Percentiles rank a stretch among this genome's conserved stretches.
Evolutionary conservation across 2,888 invertebrate genomes (phyloP).

Genomic region (Nebria brevicollis): DNA sequence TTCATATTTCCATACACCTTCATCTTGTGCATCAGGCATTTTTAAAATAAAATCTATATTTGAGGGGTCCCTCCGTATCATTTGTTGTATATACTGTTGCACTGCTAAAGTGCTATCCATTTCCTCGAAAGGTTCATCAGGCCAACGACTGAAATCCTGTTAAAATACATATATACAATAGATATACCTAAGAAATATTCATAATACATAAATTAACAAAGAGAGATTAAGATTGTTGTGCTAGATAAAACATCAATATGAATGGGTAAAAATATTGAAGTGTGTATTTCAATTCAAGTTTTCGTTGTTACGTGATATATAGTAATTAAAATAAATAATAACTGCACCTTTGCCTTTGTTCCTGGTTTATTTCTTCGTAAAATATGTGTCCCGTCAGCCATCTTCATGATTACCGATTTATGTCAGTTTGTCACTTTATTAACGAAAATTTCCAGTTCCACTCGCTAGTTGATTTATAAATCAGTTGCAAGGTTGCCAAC

Average conservation of each 20-base stretch:
- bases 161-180: slow-evolving; percentile 49
- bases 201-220: no score
- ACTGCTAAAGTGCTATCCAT: slow-evolving; percentile 99
- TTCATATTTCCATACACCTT: slow-evolving; percentile 99
- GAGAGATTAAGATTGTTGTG: neutral
- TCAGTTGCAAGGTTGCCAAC: slow-evolving; percentile 21
- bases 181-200: no score
- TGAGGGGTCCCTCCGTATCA: slow-evolving; percentile 90
- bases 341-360: slow-evolving; percentile 82
- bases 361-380: slow-evolving; percentile 91
- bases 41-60: slow-evolving; percentile 94
- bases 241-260: neutral
- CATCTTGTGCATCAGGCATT: slow-evolving; percentile 97
- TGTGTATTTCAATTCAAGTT: neutral
- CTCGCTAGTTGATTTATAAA: slow-evolving; percentile 11
- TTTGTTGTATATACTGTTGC: slow-evolving; percentile 98
- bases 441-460: slow-evolving; percentile 39
- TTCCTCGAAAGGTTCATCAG: slow-evolving; percentile 97
- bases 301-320: neutral
- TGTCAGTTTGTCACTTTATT: slow-evolving; percentile 41
- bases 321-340: slow-evolving; percentile 49
- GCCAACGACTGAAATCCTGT: slow-evolving; percentile 97
- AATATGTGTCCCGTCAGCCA: slow-evolving; percentile 86
- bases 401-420: slow-evolving; percentile 71
- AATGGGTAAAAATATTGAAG: neutral